These are phyloP conservation scores for Boleophthalmus pectinirostris DNA, from an alignment of 2,113 vertebrate species.

Conservation along the genomic window DNA sequence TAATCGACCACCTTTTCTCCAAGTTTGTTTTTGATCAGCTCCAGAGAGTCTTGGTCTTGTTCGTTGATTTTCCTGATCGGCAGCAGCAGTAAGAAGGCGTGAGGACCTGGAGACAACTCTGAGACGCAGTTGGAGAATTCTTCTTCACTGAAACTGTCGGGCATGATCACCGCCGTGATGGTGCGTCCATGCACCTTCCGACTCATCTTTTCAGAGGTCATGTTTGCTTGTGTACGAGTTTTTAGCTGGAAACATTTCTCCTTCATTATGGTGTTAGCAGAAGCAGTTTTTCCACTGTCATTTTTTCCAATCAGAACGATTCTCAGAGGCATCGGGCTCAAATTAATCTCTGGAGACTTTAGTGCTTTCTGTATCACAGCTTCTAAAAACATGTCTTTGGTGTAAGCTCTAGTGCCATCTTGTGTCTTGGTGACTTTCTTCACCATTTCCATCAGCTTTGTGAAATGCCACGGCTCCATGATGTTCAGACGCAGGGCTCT, in stretches of 20 bases:
- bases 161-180: neutral
- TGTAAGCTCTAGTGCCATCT: neutral
- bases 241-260: neutral
- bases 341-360: neutral
- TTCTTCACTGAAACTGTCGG: neutral
- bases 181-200: neutral
- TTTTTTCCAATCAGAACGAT: neutral
- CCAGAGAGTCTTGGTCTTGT: neutral
- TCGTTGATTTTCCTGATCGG: neutral
- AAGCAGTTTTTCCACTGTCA: neutral
- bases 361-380: neutral
- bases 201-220: neutral
- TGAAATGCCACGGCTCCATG: slow-evolving; percentile 12
- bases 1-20: neutral
- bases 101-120: neutral
- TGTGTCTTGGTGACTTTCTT: neutral
- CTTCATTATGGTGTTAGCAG: neutral
- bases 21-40: neutral
- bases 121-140: neutral
- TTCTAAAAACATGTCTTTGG: neutral
- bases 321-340: neutral
- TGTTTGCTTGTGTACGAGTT: neutral
- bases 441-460: neutral
- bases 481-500: slow-evolving; percentile 5
- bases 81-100: slow-evolving; percentile 1